Evolutionary conservation across 2,113 vertebrate genomes (phyloP).

Genomic region (Hyaena hyaena): DNA sequence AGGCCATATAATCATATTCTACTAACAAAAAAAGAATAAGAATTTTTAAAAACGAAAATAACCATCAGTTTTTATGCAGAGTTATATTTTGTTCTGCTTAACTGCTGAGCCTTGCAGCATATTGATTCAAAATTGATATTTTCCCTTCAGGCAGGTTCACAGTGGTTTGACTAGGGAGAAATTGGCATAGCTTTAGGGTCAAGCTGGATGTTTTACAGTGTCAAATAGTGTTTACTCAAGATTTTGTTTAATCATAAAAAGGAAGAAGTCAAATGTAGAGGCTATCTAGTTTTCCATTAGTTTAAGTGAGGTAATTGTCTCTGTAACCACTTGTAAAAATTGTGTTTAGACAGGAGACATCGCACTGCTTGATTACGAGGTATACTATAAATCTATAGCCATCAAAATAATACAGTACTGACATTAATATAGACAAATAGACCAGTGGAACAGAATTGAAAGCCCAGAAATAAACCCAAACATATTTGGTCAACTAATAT

Average conservation of each 20-base stretch:
- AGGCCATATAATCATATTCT: background rate
- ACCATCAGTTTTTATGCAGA: background rate
- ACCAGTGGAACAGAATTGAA: background rate
- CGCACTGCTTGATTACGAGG: background rate
- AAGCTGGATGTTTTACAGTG: background rate
- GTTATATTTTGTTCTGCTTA: background rate
- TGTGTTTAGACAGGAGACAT: background rate
- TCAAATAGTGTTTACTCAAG: background rate
- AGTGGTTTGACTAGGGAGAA: constrained; percentile 31
- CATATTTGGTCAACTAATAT: background rate
- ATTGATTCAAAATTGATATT: constrained; percentile 53
- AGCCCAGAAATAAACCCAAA: background rate
- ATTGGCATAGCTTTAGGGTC: constrained; percentile 4
- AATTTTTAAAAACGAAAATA: background rate
- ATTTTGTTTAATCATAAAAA: background rate
- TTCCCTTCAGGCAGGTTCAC: background rate
- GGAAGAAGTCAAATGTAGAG: background rate
- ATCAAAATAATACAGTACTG: background rate
- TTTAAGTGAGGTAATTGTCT: background rate
- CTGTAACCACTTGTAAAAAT: background rate
- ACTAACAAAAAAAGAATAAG: background rate
- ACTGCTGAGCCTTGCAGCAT: background rate
- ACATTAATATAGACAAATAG: background rate
- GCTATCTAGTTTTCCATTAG: background rate
- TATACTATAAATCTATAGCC: background rate